Conservation (phyloP, 2,888 invertebrate species). For the Drosophila mettleri region DNA sequence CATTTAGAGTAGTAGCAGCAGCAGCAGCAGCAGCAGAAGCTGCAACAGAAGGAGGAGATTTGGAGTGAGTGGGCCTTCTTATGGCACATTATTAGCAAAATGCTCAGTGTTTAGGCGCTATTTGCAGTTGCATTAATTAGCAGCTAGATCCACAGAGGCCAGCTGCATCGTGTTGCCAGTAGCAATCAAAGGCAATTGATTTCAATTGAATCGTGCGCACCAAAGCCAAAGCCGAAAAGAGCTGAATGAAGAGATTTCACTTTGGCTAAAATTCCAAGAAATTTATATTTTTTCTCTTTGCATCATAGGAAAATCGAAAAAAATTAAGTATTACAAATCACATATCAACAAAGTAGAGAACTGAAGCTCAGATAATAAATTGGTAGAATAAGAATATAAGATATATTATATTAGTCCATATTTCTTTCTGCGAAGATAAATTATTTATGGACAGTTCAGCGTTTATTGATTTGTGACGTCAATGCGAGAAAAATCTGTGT, state of each 20-base stretch:
- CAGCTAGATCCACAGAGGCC: conserved; percentile 38
- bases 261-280: conserved; percentile 16
- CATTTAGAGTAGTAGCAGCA: conserved; percentile 8
- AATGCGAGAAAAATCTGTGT: conserved; percentile 39
- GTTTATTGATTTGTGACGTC: conserved; percentile 24
- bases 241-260: conserved; percentile 37
- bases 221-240: conserved; percentile 19
- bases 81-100: conserved; percentile 43
- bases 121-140: conserved; percentile 72
- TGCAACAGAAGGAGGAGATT: neutral
- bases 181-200: conserved; percentile 72
- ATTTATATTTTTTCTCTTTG: conserved; percentile 1
- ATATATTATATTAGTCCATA: no score
- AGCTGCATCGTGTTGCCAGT: conserved; percentile 56
- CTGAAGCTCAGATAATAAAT: no score
- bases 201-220: conserved; percentile 65
- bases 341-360: neutral
- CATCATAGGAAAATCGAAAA: neutral
- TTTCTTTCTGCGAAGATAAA: neutral
- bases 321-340: neutral
- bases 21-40: neutral
- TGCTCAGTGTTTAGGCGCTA: conserved; percentile 57
- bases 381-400: no score
- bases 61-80: conserved; percentile 20
- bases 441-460: neutral